A percentile compares a stretch with the other conserved stretches of the same genome.
Conservation (phyloP, 64 coral and sea anemone genomes). For the Montipora sp. region DNA sequence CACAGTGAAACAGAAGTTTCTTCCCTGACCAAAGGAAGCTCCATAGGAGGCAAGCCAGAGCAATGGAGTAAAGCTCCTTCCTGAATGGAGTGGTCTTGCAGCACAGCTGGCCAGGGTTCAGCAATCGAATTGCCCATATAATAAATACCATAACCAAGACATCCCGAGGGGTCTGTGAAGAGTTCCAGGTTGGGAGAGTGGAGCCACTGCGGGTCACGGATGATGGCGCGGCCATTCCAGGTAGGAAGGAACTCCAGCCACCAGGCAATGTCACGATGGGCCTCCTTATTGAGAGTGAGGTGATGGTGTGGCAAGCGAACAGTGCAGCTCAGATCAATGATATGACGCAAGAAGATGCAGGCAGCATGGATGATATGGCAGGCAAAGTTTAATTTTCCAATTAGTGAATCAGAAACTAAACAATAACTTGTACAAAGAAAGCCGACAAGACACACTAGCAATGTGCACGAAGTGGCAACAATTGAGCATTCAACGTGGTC, state of each 20-base stretch:
- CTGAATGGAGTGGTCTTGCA: not conserved
- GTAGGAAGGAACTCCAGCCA: not conserved
- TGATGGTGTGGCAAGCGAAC: too few relatives aligned
- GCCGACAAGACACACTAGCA: too few relatives aligned
- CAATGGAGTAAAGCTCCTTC: slow-evolving; percentile 50
- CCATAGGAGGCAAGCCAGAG: not conserved
- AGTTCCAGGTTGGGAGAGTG: slow-evolving; percentile 14
- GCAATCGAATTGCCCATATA: slow-evolving; percentile 2
- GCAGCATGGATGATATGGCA: not conserved
- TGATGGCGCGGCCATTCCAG: slow-evolving; percentile 39
- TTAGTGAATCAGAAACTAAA: not conserved
- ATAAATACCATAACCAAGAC: not conserved
- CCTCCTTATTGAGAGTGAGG: too few relatives aligned
- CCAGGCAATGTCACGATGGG: too few relatives aligned
- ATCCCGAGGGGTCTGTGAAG: slow-evolving; percentile 27
- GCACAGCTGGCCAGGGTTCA: not conserved
- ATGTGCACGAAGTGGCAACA: too few relatives aligned
- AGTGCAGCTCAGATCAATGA: not conserved
- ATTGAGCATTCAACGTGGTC: too few relatives aligned
- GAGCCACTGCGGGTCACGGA: slow-evolving; percentile 1
- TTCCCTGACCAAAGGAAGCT: not conserved
- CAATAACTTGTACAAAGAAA: too few relatives aligned
- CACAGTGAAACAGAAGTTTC: slow-evolving; percentile 19
- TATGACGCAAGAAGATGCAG: not conserved
- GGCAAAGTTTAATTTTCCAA: not conserved